phyloP scores from a whole-genome alignment of 2,888 invertebrate species.

The Cryptocheilus praepositus region DNA sequence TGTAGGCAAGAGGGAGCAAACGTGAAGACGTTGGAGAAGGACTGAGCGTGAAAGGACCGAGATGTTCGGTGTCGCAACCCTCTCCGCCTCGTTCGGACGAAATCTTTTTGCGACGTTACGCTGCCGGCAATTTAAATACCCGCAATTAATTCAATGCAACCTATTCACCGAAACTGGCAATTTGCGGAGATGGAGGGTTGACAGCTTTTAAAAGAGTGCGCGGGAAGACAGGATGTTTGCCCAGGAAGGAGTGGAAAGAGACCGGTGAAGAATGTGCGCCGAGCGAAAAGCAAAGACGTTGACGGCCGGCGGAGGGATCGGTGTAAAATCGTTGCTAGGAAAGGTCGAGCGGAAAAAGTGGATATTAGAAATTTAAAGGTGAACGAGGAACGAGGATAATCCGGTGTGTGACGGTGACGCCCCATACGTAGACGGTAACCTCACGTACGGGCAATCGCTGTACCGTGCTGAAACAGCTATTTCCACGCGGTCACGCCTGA shows the following conservation, averaged over 20 bases:
- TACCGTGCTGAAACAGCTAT: constrained; percentile 60
- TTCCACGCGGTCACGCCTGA: constrained; percentile 59
- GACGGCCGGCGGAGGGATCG: constrained; percentile 12
- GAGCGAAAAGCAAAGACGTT: constrained; percentile 14
- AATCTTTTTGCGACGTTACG: too few relatives aligned
- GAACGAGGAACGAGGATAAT: constrained; percentile 17
- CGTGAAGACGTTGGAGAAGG: neutral
- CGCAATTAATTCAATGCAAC: too few relatives aligned
- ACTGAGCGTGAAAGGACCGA: constrained; percentile 4
- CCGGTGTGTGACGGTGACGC: constrained; percentile 6
- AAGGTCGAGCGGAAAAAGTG: constrained; percentile 20
- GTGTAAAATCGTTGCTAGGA: constrained; percentile 1
- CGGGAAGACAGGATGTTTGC: too few relatives aligned
- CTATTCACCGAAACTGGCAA: too few relatives aligned
- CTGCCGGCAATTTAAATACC: too few relatives aligned
- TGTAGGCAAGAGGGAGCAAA: constrained; percentile 4
- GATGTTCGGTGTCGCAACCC: constrained; percentile 25
- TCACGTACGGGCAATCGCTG: constrained; percentile 54
- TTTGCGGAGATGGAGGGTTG: too few relatives aligned
- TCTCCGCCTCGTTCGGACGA: constrained; percentile 27
- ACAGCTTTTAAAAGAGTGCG: constrained; percentile 10
- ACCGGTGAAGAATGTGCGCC: neutral
- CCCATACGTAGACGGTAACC: constrained; percentile 13
- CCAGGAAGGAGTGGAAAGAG: constrained; percentile 5
- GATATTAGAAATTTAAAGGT: constrained; percentile 40